These are phyloP conservation scores for Crenichthys baileyi DNA, from an alignment of 2,797 vertebrate species.

Conservation along the genomic window DNA sequence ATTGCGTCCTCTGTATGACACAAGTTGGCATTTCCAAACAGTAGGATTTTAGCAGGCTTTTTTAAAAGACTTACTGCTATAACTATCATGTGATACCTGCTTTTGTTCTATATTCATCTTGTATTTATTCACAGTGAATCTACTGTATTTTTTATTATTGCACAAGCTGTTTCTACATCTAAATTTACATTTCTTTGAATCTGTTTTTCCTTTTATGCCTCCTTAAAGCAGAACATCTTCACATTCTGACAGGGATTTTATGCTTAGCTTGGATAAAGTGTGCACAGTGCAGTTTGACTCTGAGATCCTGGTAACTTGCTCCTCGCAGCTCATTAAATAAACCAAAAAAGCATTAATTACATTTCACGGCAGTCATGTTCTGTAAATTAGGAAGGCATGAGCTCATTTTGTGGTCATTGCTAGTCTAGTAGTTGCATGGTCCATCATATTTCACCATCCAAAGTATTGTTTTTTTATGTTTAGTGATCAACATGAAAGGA, in stretches of 20 bases:
- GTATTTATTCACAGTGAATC: constrained; percentile 5
- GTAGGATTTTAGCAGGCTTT: constrained; percentile 18
- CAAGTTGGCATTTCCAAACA: constrained; percentile 33
- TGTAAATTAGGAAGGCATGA: constrained; percentile 60
- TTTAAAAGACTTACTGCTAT: constrained; percentile 4
- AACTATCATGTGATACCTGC: constrained; percentile 16
- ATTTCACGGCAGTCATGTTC: constrained; percentile 69
- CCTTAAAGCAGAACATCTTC: constrained; percentile 7
- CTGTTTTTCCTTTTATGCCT: constrained; percentile 11
- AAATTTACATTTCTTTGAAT: constrained; percentile 42
- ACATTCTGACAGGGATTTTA: constrained; percentile 5
- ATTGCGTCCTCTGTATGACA: constrained; percentile 30
- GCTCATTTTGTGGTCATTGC: constrained; percentile 46
- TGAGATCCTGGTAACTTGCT: constrained; percentile 42
- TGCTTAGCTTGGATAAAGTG: constrained; percentile 10
- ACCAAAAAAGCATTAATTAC: constrained; percentile 71
- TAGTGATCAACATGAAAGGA: not conserved
- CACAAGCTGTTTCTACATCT: constrained; percentile 7
- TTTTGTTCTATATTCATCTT: constrained; percentile 37
- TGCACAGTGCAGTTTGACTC: constrained; percentile 5
- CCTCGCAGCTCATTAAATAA: constrained; percentile 67
- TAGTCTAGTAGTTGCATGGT: constrained; percentile 35
- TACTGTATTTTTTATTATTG: constrained; percentile 15
- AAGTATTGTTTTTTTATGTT: constrained; percentile 10
- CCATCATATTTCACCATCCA: not conserved